Conservation (phyloP, 2,113 vertebrate genomes). For the Heptranchias perlo region DNA sequence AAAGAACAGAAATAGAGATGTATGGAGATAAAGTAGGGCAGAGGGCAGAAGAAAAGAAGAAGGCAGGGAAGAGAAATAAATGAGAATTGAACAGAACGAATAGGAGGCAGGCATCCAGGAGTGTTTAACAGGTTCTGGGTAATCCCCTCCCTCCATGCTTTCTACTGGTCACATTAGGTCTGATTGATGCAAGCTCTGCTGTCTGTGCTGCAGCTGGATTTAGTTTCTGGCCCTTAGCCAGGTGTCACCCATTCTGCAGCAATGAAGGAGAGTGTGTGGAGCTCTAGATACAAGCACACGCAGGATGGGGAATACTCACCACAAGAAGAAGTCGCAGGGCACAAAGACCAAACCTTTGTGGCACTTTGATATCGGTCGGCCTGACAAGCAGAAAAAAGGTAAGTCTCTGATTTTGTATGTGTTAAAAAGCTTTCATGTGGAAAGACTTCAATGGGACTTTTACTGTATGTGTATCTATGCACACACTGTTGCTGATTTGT, state of each 20-base stretch:
- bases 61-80: not conserved
- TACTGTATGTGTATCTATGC: not conserved
- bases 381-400: not conserved
- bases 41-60: not conserved
- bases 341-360: not conserved
- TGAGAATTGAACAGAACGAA: not conserved
- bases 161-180: not conserved
- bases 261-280: conserved; percentile 21
- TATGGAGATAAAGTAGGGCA: not conserved
- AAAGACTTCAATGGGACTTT: not conserved
- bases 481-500: not conserved
- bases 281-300: not conserved
- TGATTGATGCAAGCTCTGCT: not conserved
- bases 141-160: not conserved
- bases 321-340: not conserved
- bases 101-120: not conserved
- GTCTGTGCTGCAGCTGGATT: not conserved
- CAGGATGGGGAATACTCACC: conserved; percentile 17
- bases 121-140: not conserved
- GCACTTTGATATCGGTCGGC: not conserved
- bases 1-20: too few relatives aligned
- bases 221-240: not conserved
- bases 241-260: conserved; percentile 26
- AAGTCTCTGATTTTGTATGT: not conserved
- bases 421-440: not conserved